phyloP scores from a whole-genome alignment of 2,797 vertebrate genomes.

The Cynopterus sphinx region DNA sequence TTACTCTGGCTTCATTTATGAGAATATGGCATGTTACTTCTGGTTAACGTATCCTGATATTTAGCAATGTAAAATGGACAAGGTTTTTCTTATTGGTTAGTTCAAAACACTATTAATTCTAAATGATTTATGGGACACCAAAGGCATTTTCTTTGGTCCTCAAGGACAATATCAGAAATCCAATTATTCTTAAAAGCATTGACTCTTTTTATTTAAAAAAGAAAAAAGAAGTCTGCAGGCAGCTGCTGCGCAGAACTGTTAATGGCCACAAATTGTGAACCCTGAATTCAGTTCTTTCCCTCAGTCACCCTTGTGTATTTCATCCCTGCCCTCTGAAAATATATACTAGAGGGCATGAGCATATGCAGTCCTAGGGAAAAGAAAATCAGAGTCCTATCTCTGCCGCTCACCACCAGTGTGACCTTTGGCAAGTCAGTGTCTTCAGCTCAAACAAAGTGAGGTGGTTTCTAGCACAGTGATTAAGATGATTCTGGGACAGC shows the following conservation, averaged over 20 bases:
- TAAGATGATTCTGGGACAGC: background rate
- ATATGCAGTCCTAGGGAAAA: background rate
- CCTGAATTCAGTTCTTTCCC: background rate
- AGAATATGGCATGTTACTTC: background rate
- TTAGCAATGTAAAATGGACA: slow-evolving; percentile 25
- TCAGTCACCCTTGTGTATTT: background rate
- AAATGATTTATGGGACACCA: slow-evolving; percentile 35
- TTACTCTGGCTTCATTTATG: slow-evolving; percentile 19
- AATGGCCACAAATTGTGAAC: background rate
- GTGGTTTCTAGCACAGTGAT: background rate
- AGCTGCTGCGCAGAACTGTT: background rate
- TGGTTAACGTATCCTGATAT: background rate
- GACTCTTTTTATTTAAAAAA: background rate
- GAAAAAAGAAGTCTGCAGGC: background rate
- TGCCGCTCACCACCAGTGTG: background rate
- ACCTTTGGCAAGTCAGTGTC: background rate
- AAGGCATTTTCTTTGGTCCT: slow-evolving; percentile 25
- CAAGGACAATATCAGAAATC: slow-evolving; percentile 51
- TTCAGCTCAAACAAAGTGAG: background rate
- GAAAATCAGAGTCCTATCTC: background rate
- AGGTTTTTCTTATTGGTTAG: background rate
- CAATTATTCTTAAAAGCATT: slow-evolving; percentile 33
- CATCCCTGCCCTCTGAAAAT: background rate
- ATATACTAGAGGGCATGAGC: background rate
- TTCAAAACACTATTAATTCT: slow-evolving; percentile 46